A percentile compares a stretch with the other conserved stretches of the same genome.
phyloP scores from a whole-genome alignment of 2,113 vertebrate species.

The Tricholaema leucomelas region DNA sequence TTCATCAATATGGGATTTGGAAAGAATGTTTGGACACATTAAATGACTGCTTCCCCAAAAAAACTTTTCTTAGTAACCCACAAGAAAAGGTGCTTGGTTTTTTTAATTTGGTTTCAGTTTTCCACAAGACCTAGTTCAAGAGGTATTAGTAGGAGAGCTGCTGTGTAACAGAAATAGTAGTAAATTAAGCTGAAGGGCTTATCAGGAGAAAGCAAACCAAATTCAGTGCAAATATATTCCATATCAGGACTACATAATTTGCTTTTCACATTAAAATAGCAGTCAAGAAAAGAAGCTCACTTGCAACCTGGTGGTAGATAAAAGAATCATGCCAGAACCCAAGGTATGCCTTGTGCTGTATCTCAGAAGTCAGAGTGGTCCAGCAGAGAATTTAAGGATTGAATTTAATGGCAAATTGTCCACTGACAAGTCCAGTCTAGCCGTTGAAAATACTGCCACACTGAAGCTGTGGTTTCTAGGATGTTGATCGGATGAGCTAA shows the following conservation, averaged over 20 bases:
- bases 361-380: neutral
- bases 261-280: neutral
- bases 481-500: neutral
- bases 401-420: neutral
- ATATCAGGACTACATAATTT: neutral
- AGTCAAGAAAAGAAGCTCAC: neutral
- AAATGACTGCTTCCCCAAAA: conserved; percentile 26
- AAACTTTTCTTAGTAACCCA: neutral
- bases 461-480: neutral
- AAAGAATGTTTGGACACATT: neutral
- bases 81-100: neutral
- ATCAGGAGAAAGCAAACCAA: neutral
- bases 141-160: neutral
- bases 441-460: neutral
- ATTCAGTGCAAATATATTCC: neutral
- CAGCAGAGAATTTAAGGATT: neutral
- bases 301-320: neutral
- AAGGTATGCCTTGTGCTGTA: neutral
- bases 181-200: neutral
- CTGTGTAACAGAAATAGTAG: neutral
- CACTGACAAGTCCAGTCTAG: neutral
- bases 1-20: neutral
- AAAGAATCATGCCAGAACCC: neutral
- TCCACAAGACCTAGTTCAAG: neutral
- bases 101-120: conserved; percentile 2